Conservation (phyloP, 2,888 invertebrate genomes). For the Epinotia nisella region DNA sequence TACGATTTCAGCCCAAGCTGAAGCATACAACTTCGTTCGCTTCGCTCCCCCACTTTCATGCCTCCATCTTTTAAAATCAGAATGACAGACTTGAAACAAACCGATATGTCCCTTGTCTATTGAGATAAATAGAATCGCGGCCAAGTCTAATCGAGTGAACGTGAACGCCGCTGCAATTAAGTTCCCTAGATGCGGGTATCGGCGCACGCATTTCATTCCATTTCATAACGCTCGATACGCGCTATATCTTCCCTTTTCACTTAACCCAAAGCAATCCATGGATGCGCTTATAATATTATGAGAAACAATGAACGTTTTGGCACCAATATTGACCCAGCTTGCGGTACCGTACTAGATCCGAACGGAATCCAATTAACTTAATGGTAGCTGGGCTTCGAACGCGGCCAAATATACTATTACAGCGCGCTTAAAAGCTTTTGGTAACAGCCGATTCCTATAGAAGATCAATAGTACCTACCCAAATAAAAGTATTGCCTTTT, state of each 20-base stretch:
- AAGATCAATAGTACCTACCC: conserved; percentile 50
- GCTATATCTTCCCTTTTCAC: conserved; percentile 35
- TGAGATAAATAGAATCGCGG: too few relatives aligned
- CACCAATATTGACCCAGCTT: conserved; percentile 54
- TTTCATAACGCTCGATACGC: background rate
- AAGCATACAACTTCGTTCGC: too few relatives aligned
- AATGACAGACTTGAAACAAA: too few relatives aligned
- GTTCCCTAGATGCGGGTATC: conserved; percentile 8
- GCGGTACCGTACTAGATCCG: conserved; percentile 52
- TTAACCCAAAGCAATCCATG: conserved; percentile 35
- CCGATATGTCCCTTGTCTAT: too few relatives aligned
- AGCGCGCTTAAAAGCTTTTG: conserved; percentile 57
- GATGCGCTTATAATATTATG: conserved; percentile 49
- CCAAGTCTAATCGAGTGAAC: background rate
- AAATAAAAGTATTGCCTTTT: conserved; percentile 52
- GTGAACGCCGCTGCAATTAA: background rate
- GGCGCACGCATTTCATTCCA: conserved; percentile 20
- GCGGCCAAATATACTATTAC: conserved; percentile 58
- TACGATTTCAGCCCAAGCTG: too few relatives aligned
- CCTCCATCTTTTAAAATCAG: too few relatives aligned
- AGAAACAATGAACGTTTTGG: conserved; percentile 55
- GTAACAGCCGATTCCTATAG: conserved; percentile 53
- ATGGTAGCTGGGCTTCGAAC: conserved; percentile 55
- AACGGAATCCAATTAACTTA: conserved; percentile 63
- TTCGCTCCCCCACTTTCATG: too few relatives aligned